Evolutionary conservation across 2,113 vertebrate genomes (phyloP), one percentile per base, ranked within the genome.

Genomic region (Etia nguti): DNA sequence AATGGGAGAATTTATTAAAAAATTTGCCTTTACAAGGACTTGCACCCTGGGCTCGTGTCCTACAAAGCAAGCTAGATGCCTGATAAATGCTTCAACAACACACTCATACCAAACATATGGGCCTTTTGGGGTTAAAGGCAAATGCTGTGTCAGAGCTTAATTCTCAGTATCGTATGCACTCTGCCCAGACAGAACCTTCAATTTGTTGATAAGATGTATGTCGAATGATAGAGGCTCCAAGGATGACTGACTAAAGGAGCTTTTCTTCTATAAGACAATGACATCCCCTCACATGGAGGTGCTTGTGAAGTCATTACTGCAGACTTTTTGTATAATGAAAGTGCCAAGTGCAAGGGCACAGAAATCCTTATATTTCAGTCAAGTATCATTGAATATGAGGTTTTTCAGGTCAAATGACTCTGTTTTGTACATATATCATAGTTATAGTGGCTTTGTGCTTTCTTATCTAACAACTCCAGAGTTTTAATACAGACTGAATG

Each of bases 291-390:
- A 43, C 70, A 82, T 65, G 84, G 59, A 68, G 50, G 46, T 57
- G 36, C 81, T 57, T 84, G 82, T 87, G 80, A 75, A 88, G 87
- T 81, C 48, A 79, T 91, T 90, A 77, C 84, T 46, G 56, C 55
- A 1, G 81, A 73, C 34, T 87, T 85, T 89, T 46, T 88, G 29
- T 87, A 38, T 81, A 77, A 77, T 77, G 73, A 77, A 77, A 77
- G 73, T 77, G 46, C 26, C 81, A 73, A 89, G 82, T 84, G 54
- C 90, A 84, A 90, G 86, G 84, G 82, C 85, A 80, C 80, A 68
- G 80, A 80, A 82, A 83, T 57, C 57, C 68, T 77, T 50, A 77
- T 77, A 77, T 86, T 68, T 68, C 65, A 50, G 83, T 80, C 83
- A 65, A 86, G 85, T 80, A 73, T 70, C 65, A 75, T 81, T 88